Percentiles rank a stretch among this genome's conserved stretches.
phyloP scores from a whole-genome alignment of 2,797 vertebrate genomes.

The Danio tinwini region DNA sequence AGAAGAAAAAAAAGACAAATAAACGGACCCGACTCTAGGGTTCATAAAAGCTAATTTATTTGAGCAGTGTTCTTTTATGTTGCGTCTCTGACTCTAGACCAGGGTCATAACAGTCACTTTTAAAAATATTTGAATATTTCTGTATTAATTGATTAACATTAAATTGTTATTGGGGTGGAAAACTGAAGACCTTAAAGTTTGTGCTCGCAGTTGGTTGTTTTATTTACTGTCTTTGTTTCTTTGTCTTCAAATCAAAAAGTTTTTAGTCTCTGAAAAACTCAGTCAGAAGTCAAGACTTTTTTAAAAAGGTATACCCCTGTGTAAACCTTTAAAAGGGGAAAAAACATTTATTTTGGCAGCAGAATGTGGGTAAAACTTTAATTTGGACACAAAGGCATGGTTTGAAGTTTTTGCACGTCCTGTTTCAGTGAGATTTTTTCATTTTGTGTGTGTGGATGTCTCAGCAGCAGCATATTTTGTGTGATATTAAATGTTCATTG shows the following conservation, averaged over 20 bases:
- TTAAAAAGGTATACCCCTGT: background rate
- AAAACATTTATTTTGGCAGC: background rate
- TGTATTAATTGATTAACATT: background rate
- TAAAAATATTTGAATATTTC: background rate
- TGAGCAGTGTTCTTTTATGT: no score
- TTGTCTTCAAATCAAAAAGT: background rate
- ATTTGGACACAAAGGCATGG: background rate
- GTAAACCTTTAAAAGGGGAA: background rate
- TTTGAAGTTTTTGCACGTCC: background rate
- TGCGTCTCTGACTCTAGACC: no score
- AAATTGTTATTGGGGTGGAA: background rate
- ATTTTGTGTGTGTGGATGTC: background rate
- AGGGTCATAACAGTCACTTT: no score
- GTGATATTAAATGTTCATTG: background rate
- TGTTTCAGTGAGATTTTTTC: background rate
- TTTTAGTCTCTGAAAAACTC: background rate
- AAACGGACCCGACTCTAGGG: no score
- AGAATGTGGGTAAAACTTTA: constrained; percentile 11
- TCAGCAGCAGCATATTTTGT: background rate
- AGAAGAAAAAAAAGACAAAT: no score
- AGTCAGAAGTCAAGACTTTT: background rate
- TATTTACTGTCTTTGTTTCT: background rate
- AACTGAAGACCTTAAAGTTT: background rate
- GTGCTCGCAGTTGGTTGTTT: background rate
- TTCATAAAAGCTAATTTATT: no score